Evolutionary conservation across 2,797 vertebrate genomes (phyloP).

Genomic region (Enteromius argenteus): DNA sequence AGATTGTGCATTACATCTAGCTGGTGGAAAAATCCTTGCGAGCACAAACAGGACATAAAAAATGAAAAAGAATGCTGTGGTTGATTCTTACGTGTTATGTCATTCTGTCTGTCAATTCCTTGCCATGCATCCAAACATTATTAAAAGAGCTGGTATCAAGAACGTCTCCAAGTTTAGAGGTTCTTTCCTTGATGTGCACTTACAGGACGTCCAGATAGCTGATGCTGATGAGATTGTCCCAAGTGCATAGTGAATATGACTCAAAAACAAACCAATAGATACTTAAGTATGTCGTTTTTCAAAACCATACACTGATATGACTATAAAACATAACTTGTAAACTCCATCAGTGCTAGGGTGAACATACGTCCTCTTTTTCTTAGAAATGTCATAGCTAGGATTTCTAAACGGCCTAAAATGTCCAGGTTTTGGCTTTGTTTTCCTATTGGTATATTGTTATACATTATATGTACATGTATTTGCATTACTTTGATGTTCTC

Average conservation of each 20-base stretch:
- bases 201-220: background rate
- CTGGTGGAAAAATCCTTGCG: conserved; percentile 38
- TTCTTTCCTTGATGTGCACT: background rate
- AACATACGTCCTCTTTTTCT: background rate
- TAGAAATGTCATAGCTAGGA: background rate
- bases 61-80: conserved; percentile 13
- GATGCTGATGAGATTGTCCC: conserved; percentile 10
- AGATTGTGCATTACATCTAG: conserved; percentile 47
- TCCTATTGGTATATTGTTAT: background rate
- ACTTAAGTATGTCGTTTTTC: background rate
- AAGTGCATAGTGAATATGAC: background rate
- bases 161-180: background rate
- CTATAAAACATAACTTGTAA: conserved; percentile 31
- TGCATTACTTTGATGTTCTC: background rate
- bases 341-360: conserved; percentile 37
- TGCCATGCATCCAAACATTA: conserved; percentile 11
- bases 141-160: background rate
- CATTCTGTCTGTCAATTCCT: conserved; percentile 38
- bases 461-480: background rate
- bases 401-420: background rate
- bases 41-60: conserved; percentile 13
- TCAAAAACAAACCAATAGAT: conserved; percentile 14
- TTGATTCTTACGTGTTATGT: background rate
- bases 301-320: conserved; percentile 25
- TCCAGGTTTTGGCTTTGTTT: background rate